A percentile compares a stretch with the other conserved stretches of the same genome.
phyloP scores from a whole-genome alignment of 2,797 vertebrate genomes.

The Morus bassanus region DNA sequence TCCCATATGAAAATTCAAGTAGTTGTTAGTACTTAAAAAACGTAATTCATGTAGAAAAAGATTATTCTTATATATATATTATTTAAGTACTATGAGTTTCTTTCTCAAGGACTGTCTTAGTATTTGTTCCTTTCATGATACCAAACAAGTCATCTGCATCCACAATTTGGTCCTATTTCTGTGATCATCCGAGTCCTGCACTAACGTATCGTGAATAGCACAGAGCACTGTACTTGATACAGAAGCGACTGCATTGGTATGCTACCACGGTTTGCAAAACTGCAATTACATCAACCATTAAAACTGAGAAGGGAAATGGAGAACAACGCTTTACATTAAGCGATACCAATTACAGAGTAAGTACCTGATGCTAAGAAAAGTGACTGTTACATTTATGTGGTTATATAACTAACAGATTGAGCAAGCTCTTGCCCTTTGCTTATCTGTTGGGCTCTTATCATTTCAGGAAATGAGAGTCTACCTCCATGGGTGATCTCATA shows the following conservation, averaged over 20 bases:
- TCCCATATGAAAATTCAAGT: background rate
- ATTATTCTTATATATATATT: background rate
- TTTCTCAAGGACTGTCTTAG: background rate
- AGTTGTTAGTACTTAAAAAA: background rate
- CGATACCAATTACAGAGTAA: conserved; percentile 44
- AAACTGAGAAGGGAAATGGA: background rate
- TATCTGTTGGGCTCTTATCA: background rate
- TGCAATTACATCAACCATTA: conserved; percentile 42
- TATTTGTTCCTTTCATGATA: background rate
- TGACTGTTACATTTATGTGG: conserved; percentile 38
- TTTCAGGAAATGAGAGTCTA: conserved; percentile 8
- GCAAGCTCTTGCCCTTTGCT: background rate
- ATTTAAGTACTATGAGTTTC: background rate
- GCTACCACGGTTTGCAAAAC: background rate
- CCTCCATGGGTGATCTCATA: background rate
- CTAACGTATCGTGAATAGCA: background rate
- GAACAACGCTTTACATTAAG: conserved; percentile 21
- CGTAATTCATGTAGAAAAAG: background rate
- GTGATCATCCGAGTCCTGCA: background rate
- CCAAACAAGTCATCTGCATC: background rate
- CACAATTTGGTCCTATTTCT: background rate
- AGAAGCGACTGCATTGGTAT: background rate
- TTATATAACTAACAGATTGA: conserved; percentile 29
- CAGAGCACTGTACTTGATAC: background rate
- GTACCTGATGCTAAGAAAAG: conserved; percentile 42